Base-by-base conservation (phyloP, 2,888 invertebrate genomes). In the Hipparchia sbordonii region DNA sequence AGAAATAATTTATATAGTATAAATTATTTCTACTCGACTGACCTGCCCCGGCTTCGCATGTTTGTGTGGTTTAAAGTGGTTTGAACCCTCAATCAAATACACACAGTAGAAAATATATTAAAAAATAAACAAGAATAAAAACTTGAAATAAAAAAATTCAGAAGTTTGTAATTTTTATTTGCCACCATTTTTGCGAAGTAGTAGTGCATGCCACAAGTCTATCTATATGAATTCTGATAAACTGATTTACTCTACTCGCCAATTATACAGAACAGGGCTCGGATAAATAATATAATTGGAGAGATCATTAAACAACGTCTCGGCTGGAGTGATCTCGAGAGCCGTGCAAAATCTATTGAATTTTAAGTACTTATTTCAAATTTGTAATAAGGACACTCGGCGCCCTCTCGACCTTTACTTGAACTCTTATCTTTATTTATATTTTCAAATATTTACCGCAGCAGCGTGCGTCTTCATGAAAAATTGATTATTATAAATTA, bases 301-400 rank as follows among this genome's bases (percentile, higher is more conserved):
- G 67, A 70, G 74, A 74, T 76, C 74, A 73, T 73, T 72, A 74
- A 67, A 59, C 70, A 68, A n/a, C 57, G 56, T 67, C 57, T 71
- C 69, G 33, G 52, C 45, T 56, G 52, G 67, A 70, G 69, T 67
- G 69, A 62, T 70, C 54, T 73, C 61, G 23, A 72, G 72, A 71
- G 56, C 56, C 68, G 60, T 72, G 67, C 60, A 63, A 70, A 66
- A 59, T 69, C 70, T 63, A 71, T 73, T 75, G 71, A 75, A 73
- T 73, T 63, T 57, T 33, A 70, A 67, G 67, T 48, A 59, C 65
- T 65, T 68, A 68, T 67, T 65, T 65, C 70, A 72, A 67, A 70
- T 65, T 70, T 62, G 67, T 62, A 48, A 62, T 46, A 66, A 69
- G 48, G 48, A 57, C 23, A 51, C 65, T 68, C 13, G n/a, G 48